Base-by-base conservation (phyloP, 37 sponge, comb jelly and placozoan species). In the Cladorhizidae sp. region DNA sequence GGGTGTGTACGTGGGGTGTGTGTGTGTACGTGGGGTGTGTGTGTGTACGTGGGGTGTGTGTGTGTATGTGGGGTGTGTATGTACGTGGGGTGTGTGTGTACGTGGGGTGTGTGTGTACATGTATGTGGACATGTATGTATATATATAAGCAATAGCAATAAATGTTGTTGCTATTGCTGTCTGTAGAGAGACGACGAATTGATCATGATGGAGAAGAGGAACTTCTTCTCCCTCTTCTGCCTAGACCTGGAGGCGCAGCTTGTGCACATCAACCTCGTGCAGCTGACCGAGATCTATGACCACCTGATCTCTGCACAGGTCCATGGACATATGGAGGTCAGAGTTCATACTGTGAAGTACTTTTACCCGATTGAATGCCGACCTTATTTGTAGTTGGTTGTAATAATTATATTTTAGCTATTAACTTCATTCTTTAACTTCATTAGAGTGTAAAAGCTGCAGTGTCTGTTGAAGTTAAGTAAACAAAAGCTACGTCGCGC, bases 241-340 rank as follows among this genome's bases (percentile, higher is more conserved):
- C 64, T 94, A 12, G 80, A 94, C 42, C 62, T 92, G 78, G 95
- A 94, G 72, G 82, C 93, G 22, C 95, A 94, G 79, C 69, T 94
- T 20, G 64, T 94, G 68, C 91, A 91, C 56, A 75, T 77, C 77
- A 91, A 94, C 61, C 74, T 94, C 15, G 70, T 83, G 32, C 88
- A 85, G 33, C 64, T 94, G 39, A 33, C 82, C 20, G 75, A 77
- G 41, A 73, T 78, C 20, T 73, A 92, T 39, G n/a, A 92, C 45
- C 74, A 65, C 21, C 63, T 94, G 28, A 75, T 67, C 6, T 3
- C 49, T 38, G 42, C 77, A 15, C 95, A 94, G 69, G 75, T 94
- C 61, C 45, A 49, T 25, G 82, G 83, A 23, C 85, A 92, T 25
- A 43, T 45, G 32, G 80, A 91, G 68, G 95, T 91, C 36, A 57